Percentiles rank a stretch among this genome's conserved stretches.
Evolutionary conservation across 1,140 invertebrate species (phyloP).

Genomic region (Goniozus legneri): DNA sequence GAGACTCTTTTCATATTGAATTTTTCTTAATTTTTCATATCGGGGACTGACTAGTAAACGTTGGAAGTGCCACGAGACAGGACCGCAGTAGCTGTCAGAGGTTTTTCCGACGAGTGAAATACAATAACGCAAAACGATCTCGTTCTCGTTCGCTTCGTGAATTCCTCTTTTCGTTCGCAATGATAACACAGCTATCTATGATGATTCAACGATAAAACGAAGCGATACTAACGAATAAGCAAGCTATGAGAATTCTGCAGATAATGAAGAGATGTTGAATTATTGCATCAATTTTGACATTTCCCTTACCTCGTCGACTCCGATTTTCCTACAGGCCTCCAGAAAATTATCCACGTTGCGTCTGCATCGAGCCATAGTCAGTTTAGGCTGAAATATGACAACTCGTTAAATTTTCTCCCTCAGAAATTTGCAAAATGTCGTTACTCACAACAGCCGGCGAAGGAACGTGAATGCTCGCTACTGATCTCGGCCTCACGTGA

Average conservation of each 20-base stretch:
- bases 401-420: neutral
- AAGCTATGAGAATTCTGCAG: no score
- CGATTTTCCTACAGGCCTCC: conserved; percentile 88
- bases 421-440: neutral
- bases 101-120: no score
- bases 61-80: conserved; percentile 39
- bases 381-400: conserved; percentile 72
- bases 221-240: no score
- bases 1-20: neutral
- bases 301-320: conserved; percentile 84
- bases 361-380: conserved; percentile 89
- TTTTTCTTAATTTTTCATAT: no score
- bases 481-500: conserved; percentile 82
- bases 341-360: conserved; percentile 94
- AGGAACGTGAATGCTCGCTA: conserved; percentile 91
- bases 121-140: no score
- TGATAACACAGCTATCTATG: no score
- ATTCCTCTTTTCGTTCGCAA: no score
- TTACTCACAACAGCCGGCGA: conserved; percentile 84
- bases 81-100: conserved; percentile 12
- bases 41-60: conserved; percentile 54
- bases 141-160: no score
- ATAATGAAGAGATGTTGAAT: no score
- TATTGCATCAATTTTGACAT: no score
- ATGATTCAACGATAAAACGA: no score